Conservation (phyloP, 2,797 vertebrate species). For the Smutsia gigantea region DNA sequence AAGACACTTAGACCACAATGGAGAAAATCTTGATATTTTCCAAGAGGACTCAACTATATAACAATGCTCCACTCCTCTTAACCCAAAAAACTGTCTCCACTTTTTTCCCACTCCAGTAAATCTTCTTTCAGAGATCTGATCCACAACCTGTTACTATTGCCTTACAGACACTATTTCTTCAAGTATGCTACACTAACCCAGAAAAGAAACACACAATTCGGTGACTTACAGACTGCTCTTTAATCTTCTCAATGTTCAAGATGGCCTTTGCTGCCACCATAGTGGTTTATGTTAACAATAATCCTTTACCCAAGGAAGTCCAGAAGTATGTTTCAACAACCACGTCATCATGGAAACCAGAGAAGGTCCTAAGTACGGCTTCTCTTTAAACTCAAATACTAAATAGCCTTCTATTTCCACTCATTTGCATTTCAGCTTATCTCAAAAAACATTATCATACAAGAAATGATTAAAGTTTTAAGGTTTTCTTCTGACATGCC, state of each 20-base stretch:
- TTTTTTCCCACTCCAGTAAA: slow-evolving; percentile 5
- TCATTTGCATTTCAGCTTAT: background rate
- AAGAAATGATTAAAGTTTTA: slow-evolving; percentile 27
- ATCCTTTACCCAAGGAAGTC: slow-evolving; percentile 58
- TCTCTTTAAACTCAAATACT: slow-evolving; percentile 4
- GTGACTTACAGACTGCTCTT: background rate
- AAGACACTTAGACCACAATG: background rate
- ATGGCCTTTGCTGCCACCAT: background rate
- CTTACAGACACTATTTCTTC: background rate
- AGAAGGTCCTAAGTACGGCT: background rate
- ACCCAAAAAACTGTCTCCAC: background rate
- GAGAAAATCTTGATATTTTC: slow-evolving; percentile 28
- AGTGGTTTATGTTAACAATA: slow-evolving; percentile 22
- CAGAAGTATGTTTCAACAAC: slow-evolving; percentile 30
- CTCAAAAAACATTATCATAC: slow-evolving; percentile 20
- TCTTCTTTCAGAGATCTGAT: slow-evolving; percentile 2
- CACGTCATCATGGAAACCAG: background rate
- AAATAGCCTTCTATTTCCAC: background rate
- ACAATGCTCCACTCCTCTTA: background rate
- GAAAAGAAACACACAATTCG: background rate
- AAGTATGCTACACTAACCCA: background rate
- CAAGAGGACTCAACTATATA: background rate
- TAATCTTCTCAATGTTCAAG: slow-evolving; percentile 33
- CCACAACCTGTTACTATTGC: background rate
- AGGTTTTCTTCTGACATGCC: background rate